A percentile compares a stretch with the other conserved stretches of the same genome.
These are phyloP conservation scores for Acanthosepion pharaonis DNA, from an alignment of 2,888 invertebrate genomes.

Conservation along the genomic window DNA sequence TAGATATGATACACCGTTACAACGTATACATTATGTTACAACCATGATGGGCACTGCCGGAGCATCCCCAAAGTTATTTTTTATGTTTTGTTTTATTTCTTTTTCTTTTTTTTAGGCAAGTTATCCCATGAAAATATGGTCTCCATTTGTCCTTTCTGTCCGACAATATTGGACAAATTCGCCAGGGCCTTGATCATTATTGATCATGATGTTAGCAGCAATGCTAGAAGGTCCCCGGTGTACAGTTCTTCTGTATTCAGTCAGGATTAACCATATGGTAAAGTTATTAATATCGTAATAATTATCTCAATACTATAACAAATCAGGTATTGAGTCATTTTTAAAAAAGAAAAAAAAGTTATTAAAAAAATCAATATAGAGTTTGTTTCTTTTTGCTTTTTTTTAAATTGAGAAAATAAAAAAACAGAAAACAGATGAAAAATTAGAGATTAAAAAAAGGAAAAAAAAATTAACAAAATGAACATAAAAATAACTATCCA, in stretches of 20 bases:
- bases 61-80: slow-evolving; percentile 3
- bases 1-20: slow-evolving; percentile 47
- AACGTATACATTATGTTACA: slow-evolving; percentile 46
- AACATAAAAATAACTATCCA: background rate
- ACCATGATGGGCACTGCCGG: slow-evolving; percentile 39
- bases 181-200: slow-evolving; percentile 1
- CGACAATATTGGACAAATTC: slow-evolving; percentile 38
- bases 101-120: slow-evolving; percentile 36
- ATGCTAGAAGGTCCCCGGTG: background rate
- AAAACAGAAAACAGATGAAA: slow-evolving; percentile 39
- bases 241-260: slow-evolving; percentile 33
- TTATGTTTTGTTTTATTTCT: background rate
- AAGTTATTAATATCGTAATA: background rate
- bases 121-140: slow-evolving; percentile 47
- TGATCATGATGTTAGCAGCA: background rate
- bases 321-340: background rate
- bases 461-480: background rate
- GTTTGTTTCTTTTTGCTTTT: background rate
- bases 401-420: background rate
- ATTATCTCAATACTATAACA: background rate
- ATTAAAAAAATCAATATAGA: background rate
- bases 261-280: slow-evolving; percentile 1
- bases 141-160: slow-evolving; percentile 40
- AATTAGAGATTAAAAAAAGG: background rate
- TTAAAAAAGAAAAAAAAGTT: background rate